These are phyloP conservation scores for Lepidurus arcticus DNA, from an alignment of 1,140 invertebrate species.

Conservation along the genomic window DNA sequence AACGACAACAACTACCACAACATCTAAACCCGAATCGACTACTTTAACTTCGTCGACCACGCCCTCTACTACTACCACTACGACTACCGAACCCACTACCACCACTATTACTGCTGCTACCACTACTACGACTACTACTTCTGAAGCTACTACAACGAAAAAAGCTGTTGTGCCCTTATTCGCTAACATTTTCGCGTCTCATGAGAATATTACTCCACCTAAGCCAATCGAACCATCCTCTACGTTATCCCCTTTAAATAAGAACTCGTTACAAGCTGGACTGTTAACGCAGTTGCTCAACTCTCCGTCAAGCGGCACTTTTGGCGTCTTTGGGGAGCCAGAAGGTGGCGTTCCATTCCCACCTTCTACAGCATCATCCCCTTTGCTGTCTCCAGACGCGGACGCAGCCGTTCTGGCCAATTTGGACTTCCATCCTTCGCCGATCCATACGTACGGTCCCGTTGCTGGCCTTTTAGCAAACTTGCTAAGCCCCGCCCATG, in stretches of 20 bases:
- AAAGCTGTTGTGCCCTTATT: neutral
- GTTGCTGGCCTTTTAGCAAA: neutral
- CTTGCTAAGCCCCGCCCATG: neutral
- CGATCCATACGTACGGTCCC: neutral
- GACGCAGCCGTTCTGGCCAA: neutral
- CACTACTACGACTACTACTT: neutral
- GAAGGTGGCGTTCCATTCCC: neutral
- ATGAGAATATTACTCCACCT: neutral
- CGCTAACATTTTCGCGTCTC: neutral
- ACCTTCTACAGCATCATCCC: neutral
- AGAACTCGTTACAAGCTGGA: neutral
- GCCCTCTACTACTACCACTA: neutral
- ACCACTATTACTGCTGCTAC: constrained; percentile 15
- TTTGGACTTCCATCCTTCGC: neutral
- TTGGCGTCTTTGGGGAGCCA: neutral
- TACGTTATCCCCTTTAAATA: neutral
- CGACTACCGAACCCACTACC: neutral
- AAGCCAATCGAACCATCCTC: neutral
- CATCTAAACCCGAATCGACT: neutral
- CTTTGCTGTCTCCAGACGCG: neutral
- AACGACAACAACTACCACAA: constrained; percentile 22
- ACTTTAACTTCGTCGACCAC: neutral
- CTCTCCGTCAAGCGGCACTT: neutral
- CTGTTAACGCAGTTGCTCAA: neutral
- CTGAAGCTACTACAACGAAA: neutral